Percentiles rank a stretch among this genome's conserved stretches.
phyloP scores from a whole-genome alignment of 2,888 invertebrate species.

The Epirrhoe tristata region DNA sequence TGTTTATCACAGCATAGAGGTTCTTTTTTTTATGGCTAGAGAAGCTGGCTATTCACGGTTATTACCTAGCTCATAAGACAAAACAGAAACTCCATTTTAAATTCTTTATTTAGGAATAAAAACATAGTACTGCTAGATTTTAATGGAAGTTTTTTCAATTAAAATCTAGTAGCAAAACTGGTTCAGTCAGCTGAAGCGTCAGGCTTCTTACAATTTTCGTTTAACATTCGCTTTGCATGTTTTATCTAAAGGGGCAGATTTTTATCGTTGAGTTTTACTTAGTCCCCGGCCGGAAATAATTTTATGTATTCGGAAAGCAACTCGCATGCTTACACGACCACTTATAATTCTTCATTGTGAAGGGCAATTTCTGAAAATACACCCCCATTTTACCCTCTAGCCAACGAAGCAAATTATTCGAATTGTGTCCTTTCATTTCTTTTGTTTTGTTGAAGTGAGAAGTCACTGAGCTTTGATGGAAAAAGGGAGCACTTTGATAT shows the following conservation, averaged over 20 bases:
- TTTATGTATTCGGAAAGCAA: constrained; percentile 46
- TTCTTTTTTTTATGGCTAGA: too few relatives aligned
- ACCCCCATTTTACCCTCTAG: constrained; percentile 2
- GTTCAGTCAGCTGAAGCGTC: not conserved
- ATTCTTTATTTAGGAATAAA: too few relatives aligned
- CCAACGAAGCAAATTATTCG: constrained; percentile 14
- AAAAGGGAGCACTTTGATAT: not conserved
- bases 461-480: constrained; percentile 1
- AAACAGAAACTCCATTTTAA: too few relatives aligned
- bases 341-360: constrained; percentile 19
- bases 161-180: not conserved
- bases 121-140: too few relatives aligned
- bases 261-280: constrained; percentile 46
- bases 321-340: constrained; percentile 27
- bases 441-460: constrained; percentile 10
- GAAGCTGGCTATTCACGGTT: too few relatives aligned
- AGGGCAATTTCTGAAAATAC: constrained; percentile 16
- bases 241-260: constrained; percentile 36
- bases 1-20: too few relatives aligned
- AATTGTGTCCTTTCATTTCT: constrained; percentile 6
- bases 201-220: not conserved
- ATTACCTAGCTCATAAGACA: too few relatives aligned
- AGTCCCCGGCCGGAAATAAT: constrained; percentile 41
- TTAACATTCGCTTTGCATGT: not conserved
- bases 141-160: too few relatives aligned